Conservation (phyloP, 2,113 vertebrate species). For the Pelecanoides urinatrix region DNA sequence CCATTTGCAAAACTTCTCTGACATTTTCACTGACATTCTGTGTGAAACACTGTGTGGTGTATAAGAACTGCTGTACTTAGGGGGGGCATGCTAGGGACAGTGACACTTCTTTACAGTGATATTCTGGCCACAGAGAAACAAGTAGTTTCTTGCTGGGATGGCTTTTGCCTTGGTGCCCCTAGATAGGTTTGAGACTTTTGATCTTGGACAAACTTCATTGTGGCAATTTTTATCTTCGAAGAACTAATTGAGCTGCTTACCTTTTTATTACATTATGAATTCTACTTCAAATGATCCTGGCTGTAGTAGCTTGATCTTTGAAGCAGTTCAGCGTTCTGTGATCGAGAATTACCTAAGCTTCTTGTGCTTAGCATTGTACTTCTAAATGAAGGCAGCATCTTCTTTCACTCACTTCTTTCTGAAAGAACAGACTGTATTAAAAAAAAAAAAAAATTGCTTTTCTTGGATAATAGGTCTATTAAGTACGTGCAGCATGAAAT, state of each 20-base stretch:
- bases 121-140: background rate
- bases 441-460: background rate
- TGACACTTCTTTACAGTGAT: background rate
- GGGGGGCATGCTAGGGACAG: fast-evolving
- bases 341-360: background rate
- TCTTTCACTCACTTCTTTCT: background rate
- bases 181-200: background rate
- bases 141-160: background rate
- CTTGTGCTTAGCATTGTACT: background rate
- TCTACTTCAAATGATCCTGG: background rate
- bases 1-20: background rate
- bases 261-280: background rate
- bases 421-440: background rate
- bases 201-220: background rate
- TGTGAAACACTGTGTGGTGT: background rate
- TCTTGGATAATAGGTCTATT: background rate
- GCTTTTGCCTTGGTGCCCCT: background rate
- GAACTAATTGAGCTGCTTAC: background rate
- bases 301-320: background rate
- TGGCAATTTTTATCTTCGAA: background rate
- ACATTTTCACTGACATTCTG: background rate
- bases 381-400: background rate
- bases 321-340: background rate
- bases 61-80: background rate
- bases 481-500: background rate